Conservation (phyloP, 37 sponge, comb jelly and placozoan genomes). For the Lycopodina hypogea region DNA sequence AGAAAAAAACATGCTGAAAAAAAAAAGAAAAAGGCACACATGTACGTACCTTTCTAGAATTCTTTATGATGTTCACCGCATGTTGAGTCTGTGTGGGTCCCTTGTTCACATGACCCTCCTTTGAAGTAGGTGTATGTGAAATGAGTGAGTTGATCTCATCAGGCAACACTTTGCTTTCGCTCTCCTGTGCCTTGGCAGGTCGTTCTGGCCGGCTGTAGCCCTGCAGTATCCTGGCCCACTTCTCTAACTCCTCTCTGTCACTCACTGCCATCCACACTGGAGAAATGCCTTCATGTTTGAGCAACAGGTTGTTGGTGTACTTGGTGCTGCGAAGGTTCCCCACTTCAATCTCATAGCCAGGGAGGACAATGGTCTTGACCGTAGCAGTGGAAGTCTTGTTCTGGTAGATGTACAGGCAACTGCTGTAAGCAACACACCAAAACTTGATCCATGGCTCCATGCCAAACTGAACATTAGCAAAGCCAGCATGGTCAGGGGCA, state of each 20-base stretch:
- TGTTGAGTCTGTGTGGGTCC: conserved; percentile 30
- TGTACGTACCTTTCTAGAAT: not conserved
- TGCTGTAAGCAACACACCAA: conserved; percentile 58
- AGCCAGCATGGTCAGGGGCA: conserved; percentile 21
- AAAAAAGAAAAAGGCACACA: too few relatives aligned
- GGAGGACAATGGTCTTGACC: conserved; percentile 39
- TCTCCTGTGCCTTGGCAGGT: not conserved
- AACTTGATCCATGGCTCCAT: conserved; percentile 40
- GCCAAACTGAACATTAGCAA: conserved; percentile 42
- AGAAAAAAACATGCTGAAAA: too few relatives aligned
- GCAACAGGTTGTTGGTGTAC: conserved; percentile 9
- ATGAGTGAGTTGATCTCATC: not conserved
- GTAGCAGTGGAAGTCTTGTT: conserved; percentile 26
- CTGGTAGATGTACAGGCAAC: conserved; percentile 62
- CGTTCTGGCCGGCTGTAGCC: conserved; percentile 22
- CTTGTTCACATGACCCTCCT: conserved; percentile 2
- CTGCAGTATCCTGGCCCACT: conserved; percentile 61
- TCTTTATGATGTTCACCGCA: not conserved
- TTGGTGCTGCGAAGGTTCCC: conserved; percentile 7
- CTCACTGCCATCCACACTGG: conserved; percentile 28
- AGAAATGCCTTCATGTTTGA: conserved; percentile 20
- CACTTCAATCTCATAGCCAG: conserved; percentile 35
- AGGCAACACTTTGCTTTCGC: not conserved
- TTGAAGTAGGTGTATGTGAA: not conserved
- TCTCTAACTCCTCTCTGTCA: conserved; percentile 30